Base-by-base conservation (phyloP, 2,113 vertebrate species). In the Chlorocebus sabaeus region DNA sequence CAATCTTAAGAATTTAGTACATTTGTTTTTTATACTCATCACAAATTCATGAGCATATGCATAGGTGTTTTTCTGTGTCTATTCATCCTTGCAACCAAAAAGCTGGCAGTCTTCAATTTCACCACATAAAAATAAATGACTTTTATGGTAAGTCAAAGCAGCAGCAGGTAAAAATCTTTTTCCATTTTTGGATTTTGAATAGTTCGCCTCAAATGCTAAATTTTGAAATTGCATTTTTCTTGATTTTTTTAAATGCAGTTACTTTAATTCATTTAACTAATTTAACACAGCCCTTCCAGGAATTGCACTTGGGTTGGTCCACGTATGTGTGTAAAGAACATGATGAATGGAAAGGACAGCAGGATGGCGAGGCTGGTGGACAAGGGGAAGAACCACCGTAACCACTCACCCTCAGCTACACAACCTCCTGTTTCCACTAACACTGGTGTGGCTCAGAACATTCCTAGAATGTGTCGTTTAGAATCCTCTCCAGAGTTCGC, bases 171-270 rank as follows among this genome's bases (percentile, higher is more conserved):
- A 67, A 11, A 2, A 3, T 90, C 76, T 82, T 73, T 92, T 85
- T 61, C 70, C 40, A 81, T 55, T 52, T 55, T 91, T 93, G 38
- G n/a, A 64, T 88, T 93, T 59, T 32, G 40, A n/a, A 22, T 70
- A 30, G 75, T 80, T 76, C n/a, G 23, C 35, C 22, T 67, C 92
- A 81, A 97, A 93, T 95, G 83, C 83, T 89, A 97, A 85, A 72
- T 79, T 98, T 96, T 0, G 93, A 75, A 93, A 95, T 10, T 16
- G 32, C 12, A 11, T 80, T 76, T 75, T 70, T 94, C 43, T 45
- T 59, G 72, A 40, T 35, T 83, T 70, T 38, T 8, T 12, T 3
- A 38, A 70, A 78, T 43, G 43, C 5, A 2, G 30, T 59, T 82
- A 3, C 40, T 45, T 70, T 64, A 50, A 48, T n/a, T 45, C 22